phyloP scores from a whole-genome alignment of 1,140 invertebrate species.

The Drosophila pseudoobscura region DNA sequence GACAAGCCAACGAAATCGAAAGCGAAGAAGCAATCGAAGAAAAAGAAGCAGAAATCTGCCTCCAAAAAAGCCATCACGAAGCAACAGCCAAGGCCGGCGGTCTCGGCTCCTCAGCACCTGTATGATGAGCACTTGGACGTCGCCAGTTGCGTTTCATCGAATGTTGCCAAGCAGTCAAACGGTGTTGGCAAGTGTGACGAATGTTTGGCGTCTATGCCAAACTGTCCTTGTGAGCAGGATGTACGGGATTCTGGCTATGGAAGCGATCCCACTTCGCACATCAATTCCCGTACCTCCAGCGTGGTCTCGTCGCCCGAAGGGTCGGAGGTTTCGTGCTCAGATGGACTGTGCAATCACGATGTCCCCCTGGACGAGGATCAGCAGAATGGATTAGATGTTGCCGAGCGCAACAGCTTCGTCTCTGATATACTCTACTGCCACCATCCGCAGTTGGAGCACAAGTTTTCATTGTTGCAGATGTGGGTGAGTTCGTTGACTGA shows the following conservation, averaged over 20 bases:
- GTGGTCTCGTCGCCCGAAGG: conserved; percentile 89
- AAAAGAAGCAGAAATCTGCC: conserved; percentile 66
- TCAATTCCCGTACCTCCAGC: conserved; percentile 88
- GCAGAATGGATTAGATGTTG: conserved; percentile 39
- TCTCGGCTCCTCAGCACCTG: conserved; percentile 3
- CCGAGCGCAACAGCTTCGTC: conserved; percentile 47
- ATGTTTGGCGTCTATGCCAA: conserved; percentile 57
- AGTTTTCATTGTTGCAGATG: conserved; percentile 82
- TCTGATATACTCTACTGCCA: conserved; percentile 48
- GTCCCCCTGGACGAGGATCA: conserved; percentile 52
- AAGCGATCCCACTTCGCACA: conserved; percentile 86
- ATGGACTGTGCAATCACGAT: conserved; percentile 91
- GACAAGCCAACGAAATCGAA: conserved; percentile 74
- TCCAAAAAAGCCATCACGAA: conserved; percentile 14
- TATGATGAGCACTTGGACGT: conserved; percentile 45
- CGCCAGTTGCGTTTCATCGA: conserved; percentile 42
- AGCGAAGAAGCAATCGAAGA: conserved; percentile 76
- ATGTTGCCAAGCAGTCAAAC: conserved; percentile 25
- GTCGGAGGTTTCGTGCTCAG: conserved; percentile 92
- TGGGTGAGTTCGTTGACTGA: conserved; percentile 62
- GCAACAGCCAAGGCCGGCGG: background rate
- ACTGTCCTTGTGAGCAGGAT: conserved; percentile 84
- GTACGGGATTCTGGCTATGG: conserved; percentile 92
- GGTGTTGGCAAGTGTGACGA: conserved; percentile 56
- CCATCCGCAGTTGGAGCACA: conserved; percentile 51